Evolutionary conservation across 1,140 invertebrate genomes (phyloP).

Genomic region (Alviniconcha marisindica): DNA sequence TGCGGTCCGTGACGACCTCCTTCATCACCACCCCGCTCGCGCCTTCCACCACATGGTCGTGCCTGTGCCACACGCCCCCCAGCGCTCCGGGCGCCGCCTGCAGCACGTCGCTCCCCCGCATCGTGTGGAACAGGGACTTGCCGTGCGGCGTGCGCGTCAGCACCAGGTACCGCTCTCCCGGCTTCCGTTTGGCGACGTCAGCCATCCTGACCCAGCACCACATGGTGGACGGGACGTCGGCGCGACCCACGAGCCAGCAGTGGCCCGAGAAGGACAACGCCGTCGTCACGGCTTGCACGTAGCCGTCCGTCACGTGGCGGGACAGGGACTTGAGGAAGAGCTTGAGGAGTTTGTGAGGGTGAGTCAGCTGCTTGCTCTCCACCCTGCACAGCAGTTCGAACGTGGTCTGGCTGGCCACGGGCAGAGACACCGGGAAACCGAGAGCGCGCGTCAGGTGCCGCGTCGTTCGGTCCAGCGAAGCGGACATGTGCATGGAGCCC

Average conservation of each 20-base stretch:
- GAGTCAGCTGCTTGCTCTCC: constrained; percentile 17
- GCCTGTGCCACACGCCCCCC: constrained; percentile 25
- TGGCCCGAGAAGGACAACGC: neutral
- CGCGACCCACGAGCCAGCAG: neutral
- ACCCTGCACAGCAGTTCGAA: constrained; percentile 20
- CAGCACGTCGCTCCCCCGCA: neutral
- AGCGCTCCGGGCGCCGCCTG: neutral
- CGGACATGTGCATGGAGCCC: constrained; percentile 3
- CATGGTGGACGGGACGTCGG: constrained; percentile 5
- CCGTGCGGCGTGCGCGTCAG: neutral
- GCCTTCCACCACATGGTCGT: neutral
- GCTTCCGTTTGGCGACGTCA: neutral
- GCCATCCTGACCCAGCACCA: constrained; percentile 10
- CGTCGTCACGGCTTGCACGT: constrained; percentile 2
- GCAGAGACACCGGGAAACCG: constrained; percentile 27
- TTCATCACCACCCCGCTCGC: neutral
- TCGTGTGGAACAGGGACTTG: neutral
- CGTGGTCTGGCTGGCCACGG: constrained; percentile 14
- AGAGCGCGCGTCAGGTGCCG: neutral
- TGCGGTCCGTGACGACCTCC: neutral
- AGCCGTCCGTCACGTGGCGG: constrained; percentile 25
- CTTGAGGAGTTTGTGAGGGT: constrained; percentile 6
- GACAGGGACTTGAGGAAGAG: neutral
- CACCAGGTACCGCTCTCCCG: constrained; percentile 13
- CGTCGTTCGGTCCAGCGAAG: neutral